Evolutionary conservation across 2,113 vertebrate genomes (phyloP).

Genomic region (Tachysurus vachellii): DNA sequence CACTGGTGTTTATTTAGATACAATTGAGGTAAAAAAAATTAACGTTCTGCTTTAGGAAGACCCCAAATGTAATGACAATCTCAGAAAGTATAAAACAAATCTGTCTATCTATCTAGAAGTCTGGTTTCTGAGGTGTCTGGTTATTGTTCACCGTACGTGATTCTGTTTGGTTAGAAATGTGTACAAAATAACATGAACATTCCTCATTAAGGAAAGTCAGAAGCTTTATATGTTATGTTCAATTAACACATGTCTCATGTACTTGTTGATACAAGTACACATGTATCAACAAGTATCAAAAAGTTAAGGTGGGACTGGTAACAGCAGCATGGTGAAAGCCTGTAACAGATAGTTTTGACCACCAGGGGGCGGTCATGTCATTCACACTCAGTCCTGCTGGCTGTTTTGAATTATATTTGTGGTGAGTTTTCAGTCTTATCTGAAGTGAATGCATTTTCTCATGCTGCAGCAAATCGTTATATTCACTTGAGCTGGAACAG

Average conservation of each 20-base stretch:
- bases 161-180: not conserved
- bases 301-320: not conserved
- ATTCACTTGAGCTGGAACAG: not conserved
- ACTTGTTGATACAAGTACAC: no score
- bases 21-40: not conserved
- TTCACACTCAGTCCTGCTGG: not conserved
- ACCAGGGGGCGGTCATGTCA: slow-evolving; percentile 40
- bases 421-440: not conserved
- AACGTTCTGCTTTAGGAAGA: not conserved
- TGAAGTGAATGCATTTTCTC: not conserved
- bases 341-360: not conserved
- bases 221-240: not conserved
- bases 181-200: not conserved
- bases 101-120: not conserved
- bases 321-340: not conserved
- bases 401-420: not conserved
- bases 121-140: not conserved
- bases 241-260: not conserved
- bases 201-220: not conserved
- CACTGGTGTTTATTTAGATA: not conserved
- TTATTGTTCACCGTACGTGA: not conserved
- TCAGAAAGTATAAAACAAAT: not conserved
- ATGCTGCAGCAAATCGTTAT: not conserved
- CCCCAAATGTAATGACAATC: not conserved
- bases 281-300: not conserved